Conservation (phyloP, 2,113 vertebrate genomes). For the Pogonocichla stellata region DNA sequence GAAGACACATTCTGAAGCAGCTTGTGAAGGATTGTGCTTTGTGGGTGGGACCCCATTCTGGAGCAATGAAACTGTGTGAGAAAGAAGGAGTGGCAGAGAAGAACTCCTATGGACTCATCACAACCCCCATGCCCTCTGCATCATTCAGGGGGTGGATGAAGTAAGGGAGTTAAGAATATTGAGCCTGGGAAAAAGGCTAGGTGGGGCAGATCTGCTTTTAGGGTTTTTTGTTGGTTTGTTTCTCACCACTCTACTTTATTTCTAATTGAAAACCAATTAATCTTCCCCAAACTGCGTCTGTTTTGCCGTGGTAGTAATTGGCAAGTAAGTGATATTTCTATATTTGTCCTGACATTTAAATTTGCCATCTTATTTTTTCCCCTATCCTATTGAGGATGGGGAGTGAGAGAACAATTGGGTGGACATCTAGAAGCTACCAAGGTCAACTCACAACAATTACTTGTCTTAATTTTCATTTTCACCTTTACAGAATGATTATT, state of each 20-base stretch:
- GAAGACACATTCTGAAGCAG: background rate
- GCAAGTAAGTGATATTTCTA: background rate
- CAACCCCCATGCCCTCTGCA: accelerated
- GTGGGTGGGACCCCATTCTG: accelerated
- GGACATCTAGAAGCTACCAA: background rate
- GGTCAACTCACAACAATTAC: background rate
- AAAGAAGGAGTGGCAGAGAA: background rate
- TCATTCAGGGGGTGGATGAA: accelerated
- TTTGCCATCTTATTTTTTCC: background rate
- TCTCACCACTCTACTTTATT: background rate
- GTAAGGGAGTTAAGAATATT: background rate
- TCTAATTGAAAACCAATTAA: background rate
- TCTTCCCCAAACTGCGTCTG: accelerated
- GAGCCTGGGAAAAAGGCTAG: background rate
- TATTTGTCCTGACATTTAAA: background rate
- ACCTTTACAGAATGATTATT: background rate
- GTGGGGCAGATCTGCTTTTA: background rate
- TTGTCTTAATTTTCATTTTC: background rate
- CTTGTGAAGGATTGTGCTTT: background rate
- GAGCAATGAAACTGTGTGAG: background rate
- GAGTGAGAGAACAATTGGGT: background rate
- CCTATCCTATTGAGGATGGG: background rate
- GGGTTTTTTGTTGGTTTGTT: background rate
- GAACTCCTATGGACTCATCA: background rate
- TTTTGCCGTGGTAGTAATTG: background rate